These are phyloP conservation scores for Proctacanthus coquilletti DNA, from an alignment of 1,140 invertebrate species.

Conservation along the genomic window DNA sequence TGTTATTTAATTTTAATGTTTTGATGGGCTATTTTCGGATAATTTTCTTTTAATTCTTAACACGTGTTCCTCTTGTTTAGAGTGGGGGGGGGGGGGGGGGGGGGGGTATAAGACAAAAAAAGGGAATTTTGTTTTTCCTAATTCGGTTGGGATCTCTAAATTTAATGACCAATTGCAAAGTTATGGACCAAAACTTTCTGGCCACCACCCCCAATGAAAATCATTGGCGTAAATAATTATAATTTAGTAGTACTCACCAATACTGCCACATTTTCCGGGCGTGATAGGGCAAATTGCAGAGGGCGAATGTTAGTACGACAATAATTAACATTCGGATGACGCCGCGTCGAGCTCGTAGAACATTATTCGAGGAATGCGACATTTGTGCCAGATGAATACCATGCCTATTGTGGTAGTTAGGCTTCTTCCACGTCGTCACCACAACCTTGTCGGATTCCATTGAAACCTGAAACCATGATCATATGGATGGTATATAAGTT, in stretches of 20 bases:
- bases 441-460: conserved; percentile 28
- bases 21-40: too few relatives aligned
- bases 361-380: conserved; percentile 48
- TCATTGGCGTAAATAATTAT: neutral
- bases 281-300: conserved; percentile 75
- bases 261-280: conserved; percentile 66
- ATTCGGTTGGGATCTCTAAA: too few relatives aligned
- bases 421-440: conserved; percentile 25
- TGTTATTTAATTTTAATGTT: too few relatives aligned
- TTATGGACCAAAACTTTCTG: too few relatives aligned
- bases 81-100: too few relatives aligned
- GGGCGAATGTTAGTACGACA: conserved; percentile 63
- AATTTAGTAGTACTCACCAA: conserved; percentile 29
- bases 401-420: conserved; percentile 17
- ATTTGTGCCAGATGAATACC: conserved; percentile 30
- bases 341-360: conserved; percentile 47
- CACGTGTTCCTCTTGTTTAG: too few relatives aligned
- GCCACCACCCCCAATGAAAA: too few relatives aligned
- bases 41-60: too few relatives aligned
- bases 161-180: too few relatives aligned
- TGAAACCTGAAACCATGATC: conserved; percentile 28
- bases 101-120: too few relatives aligned
- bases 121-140: too few relatives aligned
- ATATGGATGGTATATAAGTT: too few relatives aligned
- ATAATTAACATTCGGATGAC: conserved; percentile 68